A percentile compares a stretch with the other conserved stretches of the same genome.
Conservation (phyloP, 2,113 vertebrate genomes). For the Hoplias malabaricus region DNA sequence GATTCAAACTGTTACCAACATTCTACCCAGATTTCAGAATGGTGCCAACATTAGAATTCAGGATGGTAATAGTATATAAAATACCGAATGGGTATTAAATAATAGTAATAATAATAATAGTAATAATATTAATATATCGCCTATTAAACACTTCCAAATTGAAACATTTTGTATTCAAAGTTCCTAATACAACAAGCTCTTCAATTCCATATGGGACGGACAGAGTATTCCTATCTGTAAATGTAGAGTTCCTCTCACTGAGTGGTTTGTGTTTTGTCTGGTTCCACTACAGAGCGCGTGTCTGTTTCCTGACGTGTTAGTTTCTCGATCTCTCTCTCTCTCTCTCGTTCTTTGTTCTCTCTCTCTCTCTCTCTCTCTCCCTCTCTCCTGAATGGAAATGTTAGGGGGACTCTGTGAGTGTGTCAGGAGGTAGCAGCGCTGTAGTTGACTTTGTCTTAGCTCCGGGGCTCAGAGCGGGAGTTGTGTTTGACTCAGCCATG, state of each 20-base stretch:
- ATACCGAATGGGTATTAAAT: too few relatives aligned
- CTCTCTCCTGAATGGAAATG: not conserved
- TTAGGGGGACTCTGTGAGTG: too few relatives aligned
- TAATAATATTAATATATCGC: too few relatives aligned
- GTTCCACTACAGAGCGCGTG: not conserved
- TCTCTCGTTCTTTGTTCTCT: not conserved
- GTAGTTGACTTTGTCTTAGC: not conserved
- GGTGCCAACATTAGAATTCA: too few relatives aligned
- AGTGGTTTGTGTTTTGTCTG: not conserved
- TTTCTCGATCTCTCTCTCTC: not conserved
- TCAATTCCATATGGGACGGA: not conserved
- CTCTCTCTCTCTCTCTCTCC: not conserved
- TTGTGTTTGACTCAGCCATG: slow-evolving; percentile 4
- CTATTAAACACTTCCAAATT: too few relatives aligned
- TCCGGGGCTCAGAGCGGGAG: not conserved
- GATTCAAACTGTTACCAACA: too few relatives aligned
- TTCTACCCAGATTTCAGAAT: too few relatives aligned
- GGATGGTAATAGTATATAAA: too few relatives aligned
- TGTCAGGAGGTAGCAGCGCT: not conserved
- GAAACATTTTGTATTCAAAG: not conserved
- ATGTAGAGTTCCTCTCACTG: too few relatives aligned
- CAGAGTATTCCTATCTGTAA: not conserved
- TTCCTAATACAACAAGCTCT: not conserved
- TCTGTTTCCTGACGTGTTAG: not conserved
- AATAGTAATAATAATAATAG: too few relatives aligned